Percentiles rank a stretch among this genome's conserved stretches.
phyloP scores from a whole-genome alignment of 1,140 invertebrate species.

The Carposina sasakii region DNA sequence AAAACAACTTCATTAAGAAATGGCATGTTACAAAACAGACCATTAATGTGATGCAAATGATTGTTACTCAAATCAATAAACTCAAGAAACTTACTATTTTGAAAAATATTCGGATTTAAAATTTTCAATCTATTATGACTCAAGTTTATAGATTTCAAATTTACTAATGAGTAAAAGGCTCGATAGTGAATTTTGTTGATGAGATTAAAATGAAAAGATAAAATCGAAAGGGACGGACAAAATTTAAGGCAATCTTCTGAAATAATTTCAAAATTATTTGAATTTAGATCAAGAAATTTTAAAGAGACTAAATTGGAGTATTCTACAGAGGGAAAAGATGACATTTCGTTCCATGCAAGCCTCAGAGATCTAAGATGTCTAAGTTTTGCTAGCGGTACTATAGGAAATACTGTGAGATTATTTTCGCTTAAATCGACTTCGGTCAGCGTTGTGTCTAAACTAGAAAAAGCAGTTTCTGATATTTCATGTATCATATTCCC shows the following conservation, averaged over 20 bases:
- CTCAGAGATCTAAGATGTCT: constrained; percentile 81
- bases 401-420: constrained; percentile 85
- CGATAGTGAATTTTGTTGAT: constrained; percentile 85
- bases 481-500: constrained; percentile 85
- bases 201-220: constrained; percentile 89
- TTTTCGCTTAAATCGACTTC: constrained; percentile 92
- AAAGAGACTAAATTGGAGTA: constrained; percentile 81
- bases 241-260: constrained; percentile 85
- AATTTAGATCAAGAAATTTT: constrained; percentile 87
- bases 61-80: constrained; percentile 91
- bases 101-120: constrained; percentile 82
- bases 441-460: constrained; percentile 83
- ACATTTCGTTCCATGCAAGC: constrained; percentile 86
- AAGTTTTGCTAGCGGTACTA: constrained; percentile 83
- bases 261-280: constrained; percentile 88
- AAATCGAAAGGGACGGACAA: constrained; percentile 85
- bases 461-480: constrained; percentile 89
- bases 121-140: constrained; percentile 91
- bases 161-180: constrained; percentile 81
- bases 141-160: constrained; percentile 88
- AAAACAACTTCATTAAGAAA: constrained; percentile 86
- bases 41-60: constrained; percentile 88
- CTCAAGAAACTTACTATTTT: constrained; percentile 81
- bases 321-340: constrained; percentile 78
- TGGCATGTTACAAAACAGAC: constrained; percentile 84